Evolutionary conservation across 2,797 vertebrate genomes (phyloP), one percentile per base, ranked within the genome.

Genomic region (Galaxias olidus): DNA sequence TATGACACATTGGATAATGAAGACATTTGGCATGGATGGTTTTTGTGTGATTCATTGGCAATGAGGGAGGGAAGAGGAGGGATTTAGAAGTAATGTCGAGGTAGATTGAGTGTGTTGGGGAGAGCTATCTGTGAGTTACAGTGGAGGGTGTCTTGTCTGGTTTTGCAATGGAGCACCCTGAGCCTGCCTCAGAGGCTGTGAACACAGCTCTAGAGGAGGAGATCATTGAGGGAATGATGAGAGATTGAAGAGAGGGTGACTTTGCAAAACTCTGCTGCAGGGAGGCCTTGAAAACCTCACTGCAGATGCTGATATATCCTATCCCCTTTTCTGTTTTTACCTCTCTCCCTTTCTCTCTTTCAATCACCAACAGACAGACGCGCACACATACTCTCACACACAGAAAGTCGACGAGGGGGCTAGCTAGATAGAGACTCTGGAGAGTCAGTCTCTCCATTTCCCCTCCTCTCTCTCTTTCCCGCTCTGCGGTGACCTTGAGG

Each of bases 401-500:
- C 51, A 45, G 46, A 11, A 18, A 2, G 69, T 59, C 63, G 75
- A 77, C 43, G 75, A 83, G 53, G 41, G 43, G 62, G 79, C 78
- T 71, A 69, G 80, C 76, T 74, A 80, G 77, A 80, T 74, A 59
- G 48, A 81, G 82, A 82, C 84, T 75, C 83, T 53, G 68, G 85
- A 84, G 86, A 87, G 73, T 69, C 59, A 69, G 64, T 45, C 47
- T 59, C 30, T 59, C 45, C 58, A 15, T 44, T 59, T 15, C 62
- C 20, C 61, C 59, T 53, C 49, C 42, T 66, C 57, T 58, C 77
- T 71, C 48, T 80, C 77, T 75, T 66, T 55, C 74, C 61, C 61
- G 61, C 48, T 20, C 60, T 43, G 70, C 59, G 49, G 13, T 85
- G 87, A 92, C 91, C 91, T 92, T 93, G 87, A 83, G 82, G 86